Evolutionary conservation across 2,888 invertebrate species (phyloP).

Genomic region (Rosalia funebris): DNA sequence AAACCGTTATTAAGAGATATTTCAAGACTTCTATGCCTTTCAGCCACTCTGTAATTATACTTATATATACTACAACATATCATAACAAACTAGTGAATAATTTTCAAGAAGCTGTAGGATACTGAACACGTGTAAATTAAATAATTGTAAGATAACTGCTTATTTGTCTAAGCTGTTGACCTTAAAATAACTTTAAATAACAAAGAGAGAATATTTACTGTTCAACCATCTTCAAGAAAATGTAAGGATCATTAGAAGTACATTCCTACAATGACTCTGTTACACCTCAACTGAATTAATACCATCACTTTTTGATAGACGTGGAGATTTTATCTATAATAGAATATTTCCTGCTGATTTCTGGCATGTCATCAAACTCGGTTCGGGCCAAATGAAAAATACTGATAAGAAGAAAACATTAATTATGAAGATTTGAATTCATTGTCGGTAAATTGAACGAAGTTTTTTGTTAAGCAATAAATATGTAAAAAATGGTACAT

Average conservation of each 20-base stretch:
- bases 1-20: no score
- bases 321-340: constrained; percentile 3
- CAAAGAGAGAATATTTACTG: neutral
- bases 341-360: constrained; percentile 1
- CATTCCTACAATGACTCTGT: neutral
- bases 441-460: neutral
- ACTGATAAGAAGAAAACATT: neutral
- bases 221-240: neutral
- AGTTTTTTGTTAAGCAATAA: no score
- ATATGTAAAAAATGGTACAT: no score
- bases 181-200: neutral
- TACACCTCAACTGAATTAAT: neutral
- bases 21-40: no score
- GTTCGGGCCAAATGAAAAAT: neutral
- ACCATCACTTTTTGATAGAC: neutral
- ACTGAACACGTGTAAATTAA: no score
- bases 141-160: no score
- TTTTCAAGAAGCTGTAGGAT: no score
- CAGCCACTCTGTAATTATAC: no score
- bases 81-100: no score
- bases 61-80: no score
- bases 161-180: no score
- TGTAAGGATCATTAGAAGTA: neutral
- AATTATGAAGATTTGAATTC: neutral
- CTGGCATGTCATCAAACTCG: neutral